phyloP scores from a whole-genome alignment of 1,140 invertebrate genomes.

The Hirudo medicinalis region DNA sequence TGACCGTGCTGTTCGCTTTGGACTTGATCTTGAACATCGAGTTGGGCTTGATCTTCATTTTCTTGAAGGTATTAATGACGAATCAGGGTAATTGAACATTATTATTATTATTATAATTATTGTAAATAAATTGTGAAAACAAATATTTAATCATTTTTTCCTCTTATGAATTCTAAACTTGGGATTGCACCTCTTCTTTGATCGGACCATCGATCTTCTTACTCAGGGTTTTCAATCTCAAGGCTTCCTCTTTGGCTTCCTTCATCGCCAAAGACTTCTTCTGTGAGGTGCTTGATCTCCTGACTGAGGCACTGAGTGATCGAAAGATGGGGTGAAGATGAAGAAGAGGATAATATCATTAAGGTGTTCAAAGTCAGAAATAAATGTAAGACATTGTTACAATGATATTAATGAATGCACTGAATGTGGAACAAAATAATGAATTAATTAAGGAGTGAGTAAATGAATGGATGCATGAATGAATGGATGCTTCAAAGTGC shows the following conservation, averaged over 20 bases:
- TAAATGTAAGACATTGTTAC: no score
- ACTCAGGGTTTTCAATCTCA: slow-evolving; percentile 27
- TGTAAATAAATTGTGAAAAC: no score
- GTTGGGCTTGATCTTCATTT: slow-evolving; percentile 1
- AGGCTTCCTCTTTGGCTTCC: slow-evolving; percentile 79
- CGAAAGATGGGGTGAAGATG: background rate
- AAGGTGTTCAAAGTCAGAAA: no score
- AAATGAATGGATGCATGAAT: no score
- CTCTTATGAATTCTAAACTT: background rate
- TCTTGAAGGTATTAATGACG: background rate
- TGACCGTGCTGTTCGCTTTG: background rate
- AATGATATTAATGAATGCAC: no score
- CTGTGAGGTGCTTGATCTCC: slow-evolving; percentile 82
- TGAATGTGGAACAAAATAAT: no score
- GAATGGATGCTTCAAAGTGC: no score
- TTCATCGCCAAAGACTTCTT: slow-evolving; percentile 85
- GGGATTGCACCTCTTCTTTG: background rate
- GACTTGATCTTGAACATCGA: slow-evolving; percentile 7
- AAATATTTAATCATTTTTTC: no score
- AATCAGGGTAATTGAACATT: no score
- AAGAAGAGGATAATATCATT: background rate
- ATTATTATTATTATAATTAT: no score
- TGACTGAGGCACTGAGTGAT: slow-evolving; percentile 62
- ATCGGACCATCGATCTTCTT: slow-evolving; percentile 8
- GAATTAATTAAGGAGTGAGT: no score